Evolutionary conservation across 2,113 vertebrate genomes (phyloP), one percentile per base, ranked within the genome.

Genomic region (Nothoprocta perdicaria): DNA sequence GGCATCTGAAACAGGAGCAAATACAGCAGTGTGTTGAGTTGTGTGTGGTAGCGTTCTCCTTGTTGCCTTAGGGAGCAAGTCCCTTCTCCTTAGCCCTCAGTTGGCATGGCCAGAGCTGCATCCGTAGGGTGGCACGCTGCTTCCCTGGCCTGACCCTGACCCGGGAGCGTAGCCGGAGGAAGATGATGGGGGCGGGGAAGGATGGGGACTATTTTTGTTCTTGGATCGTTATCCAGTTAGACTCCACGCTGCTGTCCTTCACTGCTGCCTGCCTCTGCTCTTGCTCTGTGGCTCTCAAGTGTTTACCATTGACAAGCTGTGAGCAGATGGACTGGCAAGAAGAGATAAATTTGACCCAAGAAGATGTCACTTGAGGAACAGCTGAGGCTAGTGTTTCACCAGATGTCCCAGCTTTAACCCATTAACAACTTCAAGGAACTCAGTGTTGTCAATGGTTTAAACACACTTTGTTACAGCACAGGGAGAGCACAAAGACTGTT

Each of bases 381-480:
- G 99, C 98, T 98, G 98, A 98, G 96, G 97, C 96, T 98, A 98
- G 95, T 95, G 90, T 98, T 99, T 98, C 98, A 98, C 98, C 98
- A 99, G 98, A 99, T 98, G 98, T 98, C 98, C 91, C 80, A 94
- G 92, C 97, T 95, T 98, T 98, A 98, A 98, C 98, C 97, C 97
- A 96, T 96, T 95, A 93, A 84, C 74, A 74, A 80, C 96, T 95
- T 96, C 95, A 97, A 92, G 94, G 94, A 96, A 92, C 96, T 94
- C 83, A 87, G 79, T 3, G 5, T 55, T 93, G 92, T 79, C 79
- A 57, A 31, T 94, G 73, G 55, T 73, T 93, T 69, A 89, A 93
- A 89, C 76, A 61, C 7, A 35, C 67, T 91, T 33, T 1, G 18
- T 84, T 91, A 85, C 76, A 9, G 69, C 8, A 16, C 22, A 63